Evolutionary conservation across 2,888 invertebrate species (phyloP), one percentile per base, ranked within the genome.

Genomic region (Rhagonycha fulva): DNA sequence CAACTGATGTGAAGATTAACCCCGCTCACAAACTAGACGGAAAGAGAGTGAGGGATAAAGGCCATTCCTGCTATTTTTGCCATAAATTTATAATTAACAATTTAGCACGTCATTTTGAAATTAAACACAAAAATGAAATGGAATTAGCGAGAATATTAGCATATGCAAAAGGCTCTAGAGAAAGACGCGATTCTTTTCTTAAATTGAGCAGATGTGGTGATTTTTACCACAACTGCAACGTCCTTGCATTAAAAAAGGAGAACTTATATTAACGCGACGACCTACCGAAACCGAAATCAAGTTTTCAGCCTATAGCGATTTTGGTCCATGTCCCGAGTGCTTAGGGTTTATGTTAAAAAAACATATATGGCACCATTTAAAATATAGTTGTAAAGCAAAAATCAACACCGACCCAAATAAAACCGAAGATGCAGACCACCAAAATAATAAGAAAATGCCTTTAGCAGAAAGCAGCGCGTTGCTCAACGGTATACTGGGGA

Each of bases 41-140:
- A 2, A 71, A 62, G 9, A 62, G 30, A 30, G n/a, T 71, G 2
- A 24, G 71, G 10, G 61, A 74, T 23, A 63, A 74, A 70, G 14
- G 23, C 11, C 70, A 74, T 47, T 19, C 47, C 1, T 70, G 66
- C 32, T 70, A 68, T 12, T 66, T 66, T 62, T 70, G 70, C 30
- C 14, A 69, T 14, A 26, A 69, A 62, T 10, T 68, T 4, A 9
- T 70, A 10, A 24, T 14, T 10, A 74, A 70, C 12, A 72, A 75
- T 26, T 14, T 71, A 19, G 68, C 71, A 26, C 23, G 75, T 11
- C 75, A 75, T 68, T 72, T 75, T 32, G 72, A 75, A 62, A 2
- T n/a, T 23, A 24, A 24, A 10, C 75, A 75, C 14, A 10, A 12
- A 14, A 28, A 24, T 61, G 67, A 71, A 62, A 28, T 47, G 24